These are phyloP conservation scores for Hydractinia echinata DNA, from an alignment of 30 jellyfish, hydroid and myxozoan species.

Conservation along the genomic window DNA sequence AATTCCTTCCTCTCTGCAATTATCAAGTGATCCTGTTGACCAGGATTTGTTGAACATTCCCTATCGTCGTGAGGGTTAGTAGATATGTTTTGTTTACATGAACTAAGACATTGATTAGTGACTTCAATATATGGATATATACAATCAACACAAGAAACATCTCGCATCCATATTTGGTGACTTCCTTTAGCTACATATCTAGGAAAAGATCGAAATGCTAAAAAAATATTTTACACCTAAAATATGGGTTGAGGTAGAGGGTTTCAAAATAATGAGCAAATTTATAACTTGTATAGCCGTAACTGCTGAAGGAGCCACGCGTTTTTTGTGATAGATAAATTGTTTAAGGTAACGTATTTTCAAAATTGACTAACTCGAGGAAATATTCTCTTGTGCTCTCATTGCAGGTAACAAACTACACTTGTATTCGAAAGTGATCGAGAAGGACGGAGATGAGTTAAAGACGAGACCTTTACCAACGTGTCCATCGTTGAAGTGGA, in stretches of 20 bases:
- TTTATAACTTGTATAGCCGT: no score
- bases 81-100: background rate
- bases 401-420: slow-evolving; percentile 68
- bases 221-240: no score
- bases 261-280: no score
- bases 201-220: no score
- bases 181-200: no score
- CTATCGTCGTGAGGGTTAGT: slow-evolving; percentile 30
- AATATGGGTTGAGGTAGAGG: no score
- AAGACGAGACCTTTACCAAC: slow-evolving; percentile 68
- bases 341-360: slow-evolving; percentile 5
- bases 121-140: no score
- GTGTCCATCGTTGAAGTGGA: slow-evolving; percentile 93
- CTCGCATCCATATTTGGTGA: no score
- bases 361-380: background rate
- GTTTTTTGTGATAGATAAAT: background rate
- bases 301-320: no score
- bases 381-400: background rate
- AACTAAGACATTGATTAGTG: no score
- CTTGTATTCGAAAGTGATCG: slow-evolving; percentile 80
- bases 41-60: slow-evolving; percentile 7
- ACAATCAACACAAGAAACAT: no score
- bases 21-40: background rate
- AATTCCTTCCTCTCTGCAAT: background rate
- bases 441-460: slow-evolving; percentile 46